Percentiles rank a stretch among this genome's conserved stretches.
Conservation (phyloP, 1,140 invertebrate genomes). For the Bombus haemorrhoidalis region DNA sequence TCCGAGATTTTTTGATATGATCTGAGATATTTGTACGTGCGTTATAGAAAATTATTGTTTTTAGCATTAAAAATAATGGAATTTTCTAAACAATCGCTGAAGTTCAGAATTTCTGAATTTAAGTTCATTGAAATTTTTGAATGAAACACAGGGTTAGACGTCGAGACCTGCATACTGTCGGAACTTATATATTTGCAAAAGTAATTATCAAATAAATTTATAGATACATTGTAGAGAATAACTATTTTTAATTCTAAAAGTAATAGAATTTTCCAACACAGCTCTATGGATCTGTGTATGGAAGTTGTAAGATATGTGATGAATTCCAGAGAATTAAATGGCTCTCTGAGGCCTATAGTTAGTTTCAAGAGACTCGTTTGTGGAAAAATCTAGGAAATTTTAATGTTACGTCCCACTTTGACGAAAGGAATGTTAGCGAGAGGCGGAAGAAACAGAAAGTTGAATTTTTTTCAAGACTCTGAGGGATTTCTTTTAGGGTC, state of each 20-base stretch:
- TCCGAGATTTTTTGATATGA: too few relatives aligned
- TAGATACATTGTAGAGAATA: not conserved
- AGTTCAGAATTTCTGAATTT: too few relatives aligned
- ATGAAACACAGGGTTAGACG: too few relatives aligned
- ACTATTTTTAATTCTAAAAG: not conserved
- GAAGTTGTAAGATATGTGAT: too few relatives aligned
- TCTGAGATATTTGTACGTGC: slow-evolving; percentile 62
- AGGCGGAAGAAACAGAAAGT: not conserved
- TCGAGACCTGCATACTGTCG: too few relatives aligned
- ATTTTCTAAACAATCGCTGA: not conserved
- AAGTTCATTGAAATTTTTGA: too few relatives aligned
- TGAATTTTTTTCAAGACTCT: not conserved
- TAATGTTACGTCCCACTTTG: not conserved
- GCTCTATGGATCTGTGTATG: too few relatives aligned
- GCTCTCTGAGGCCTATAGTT: too few relatives aligned
- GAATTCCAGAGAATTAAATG: too few relatives aligned
- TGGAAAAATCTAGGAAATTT: not conserved
- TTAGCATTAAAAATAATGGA: not conserved
- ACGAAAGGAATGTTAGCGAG: not conserved
- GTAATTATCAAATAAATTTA: not conserved
- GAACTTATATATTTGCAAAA: not conserved
- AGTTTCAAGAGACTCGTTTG: not conserved
- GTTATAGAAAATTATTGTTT: too few relatives aligned
- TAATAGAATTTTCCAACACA: not conserved
- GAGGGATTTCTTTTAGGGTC: not conserved